phyloP scores from a whole-genome alignment of 1,140 invertebrate genomes.

The Melipona quadrifasciata region DNA sequence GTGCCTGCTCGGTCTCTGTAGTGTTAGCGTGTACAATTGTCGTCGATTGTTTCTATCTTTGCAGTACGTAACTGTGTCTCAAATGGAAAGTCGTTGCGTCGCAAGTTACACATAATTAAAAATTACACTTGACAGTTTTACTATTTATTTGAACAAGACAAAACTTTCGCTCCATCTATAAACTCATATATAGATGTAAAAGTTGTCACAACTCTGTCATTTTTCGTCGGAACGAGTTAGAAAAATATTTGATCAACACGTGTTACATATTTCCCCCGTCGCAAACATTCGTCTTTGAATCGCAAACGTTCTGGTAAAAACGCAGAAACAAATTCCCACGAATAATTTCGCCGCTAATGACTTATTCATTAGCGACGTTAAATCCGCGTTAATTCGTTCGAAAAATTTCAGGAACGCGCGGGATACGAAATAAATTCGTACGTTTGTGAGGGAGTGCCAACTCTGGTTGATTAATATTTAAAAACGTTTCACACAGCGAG shows the following conservation, averaged over 20 bases:
- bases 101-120: no score
- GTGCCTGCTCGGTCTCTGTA: not conserved
- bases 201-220: not conserved
- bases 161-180: no score
- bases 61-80: not conserved
- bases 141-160: no score
- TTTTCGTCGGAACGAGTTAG: not conserved
- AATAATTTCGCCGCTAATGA: not conserved
- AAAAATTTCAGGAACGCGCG: not conserved
- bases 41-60: not conserved
- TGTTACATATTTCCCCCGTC: not conserved
- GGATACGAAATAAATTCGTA: not conserved
- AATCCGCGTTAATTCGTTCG: not conserved
- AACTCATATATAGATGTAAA: no score
- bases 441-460: not conserved
- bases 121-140: no score
- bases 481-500: not conserved
- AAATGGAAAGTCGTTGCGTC: not conserved
- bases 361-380: not conserved
- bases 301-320: no score
- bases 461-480: conserved; percentile 2
- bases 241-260: not conserved
- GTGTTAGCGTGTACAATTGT: no score
- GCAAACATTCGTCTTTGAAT: no score
- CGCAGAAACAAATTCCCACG: no score